Conservation (phyloP, 2,888 invertebrate genomes). For the Meiosimyza platycephala region DNA sequence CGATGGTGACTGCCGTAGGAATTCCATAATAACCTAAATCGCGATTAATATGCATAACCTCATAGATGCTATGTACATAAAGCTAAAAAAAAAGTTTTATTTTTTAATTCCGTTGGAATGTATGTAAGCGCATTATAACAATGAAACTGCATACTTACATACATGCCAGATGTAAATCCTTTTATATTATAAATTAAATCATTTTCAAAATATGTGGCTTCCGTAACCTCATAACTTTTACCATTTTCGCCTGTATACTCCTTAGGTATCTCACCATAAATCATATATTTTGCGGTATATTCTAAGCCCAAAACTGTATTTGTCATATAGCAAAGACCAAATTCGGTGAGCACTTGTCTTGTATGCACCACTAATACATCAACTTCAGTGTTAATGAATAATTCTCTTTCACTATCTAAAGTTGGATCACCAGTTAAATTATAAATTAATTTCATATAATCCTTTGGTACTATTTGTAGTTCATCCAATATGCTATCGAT, state of each 20-base stretch:
- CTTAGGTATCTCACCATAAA: slow-evolving; percentile 53
- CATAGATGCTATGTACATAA: slow-evolving; percentile 61
- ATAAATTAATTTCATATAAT: slow-evolving; percentile 65
- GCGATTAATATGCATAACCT: slow-evolving; percentile 60
- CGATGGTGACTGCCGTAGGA: slow-evolving; percentile 38
- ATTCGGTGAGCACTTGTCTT: slow-evolving; percentile 64
- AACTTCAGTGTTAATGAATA: slow-evolving; percentile 40
- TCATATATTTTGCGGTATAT: slow-evolving; percentile 55
- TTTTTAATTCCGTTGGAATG: too few species aligned
- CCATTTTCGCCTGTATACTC: slow-evolving; percentile 20
- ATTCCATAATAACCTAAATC: slow-evolving; percentile 49
- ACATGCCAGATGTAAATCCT: slow-evolving; percentile 51
- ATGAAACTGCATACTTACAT: slow-evolving; percentile 14
- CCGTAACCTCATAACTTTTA: slow-evolving; percentile 38
- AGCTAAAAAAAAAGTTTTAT: slow-evolving; percentile 46
- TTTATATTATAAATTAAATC: slow-evolving; percentile 56
- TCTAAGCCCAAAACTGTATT: slow-evolving; percentile 54
- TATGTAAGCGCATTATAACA: too few species aligned
- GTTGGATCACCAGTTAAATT: slow-evolving; percentile 60
- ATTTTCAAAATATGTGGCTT: slow-evolving; percentile 56
- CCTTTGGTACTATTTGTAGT: slow-evolving; percentile 53
- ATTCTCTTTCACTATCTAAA: slow-evolving; percentile 38
- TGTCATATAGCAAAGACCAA: slow-evolving; percentile 63
- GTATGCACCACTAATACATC: slow-evolving; percentile 46
- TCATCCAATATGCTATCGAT: slow-evolving; percentile 52